Base-by-base conservation (phyloP, 2,797 vertebrate genomes). In the Silurus aristotelis region DNA sequence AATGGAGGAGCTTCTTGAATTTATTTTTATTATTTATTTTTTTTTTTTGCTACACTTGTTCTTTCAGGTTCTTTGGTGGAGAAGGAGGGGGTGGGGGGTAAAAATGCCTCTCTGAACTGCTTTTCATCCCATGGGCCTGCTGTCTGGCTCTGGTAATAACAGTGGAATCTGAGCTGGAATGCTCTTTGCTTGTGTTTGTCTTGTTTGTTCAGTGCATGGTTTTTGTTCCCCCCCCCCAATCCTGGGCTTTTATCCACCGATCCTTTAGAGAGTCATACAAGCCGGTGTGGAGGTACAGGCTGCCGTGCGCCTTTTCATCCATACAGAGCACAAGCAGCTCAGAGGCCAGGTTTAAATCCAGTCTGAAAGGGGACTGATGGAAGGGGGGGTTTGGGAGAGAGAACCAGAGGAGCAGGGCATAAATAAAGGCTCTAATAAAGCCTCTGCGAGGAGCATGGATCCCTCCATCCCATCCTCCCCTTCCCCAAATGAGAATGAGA, bases 211-310 rank as follows among this genome's bases (percentile, higher is more conserved):
- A 90, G 89, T 91, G 90, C 90, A 75, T 82, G 72, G 55, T 25
- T 75, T 75, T 56, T 61, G 6, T 93, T 90, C 92, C 91, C 91
- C 2, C 5, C 14, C 5, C 6, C 13, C 19, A 31, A 81, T 80
- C 91, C 46, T 64, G 3, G 75, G 76, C 84, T 88, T 92, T 93
- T 93, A 89, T 92, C 91, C 90, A 91, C 92, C 93, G 93, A 93
- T 95, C 94, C 93, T 91, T 93, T 92, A 90, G 92, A 93, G 92
- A 93, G 93, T 92, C 94, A 93, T 95, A 95, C 94, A 95, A 94
- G 94, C 92, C 93, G 90, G 92, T 93, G 93, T 93, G 86, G 89
- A 88, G 83, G 84, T 87, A 92, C 93, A 92, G 92, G 93, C 93
- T 91, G 91, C 85, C 92, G 91, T 92, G 91, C 93, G 91, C 90